Evolutionary conservation across 2,113 vertebrate genomes (phyloP).

Genomic region (Paratilapia polleni): DNA sequence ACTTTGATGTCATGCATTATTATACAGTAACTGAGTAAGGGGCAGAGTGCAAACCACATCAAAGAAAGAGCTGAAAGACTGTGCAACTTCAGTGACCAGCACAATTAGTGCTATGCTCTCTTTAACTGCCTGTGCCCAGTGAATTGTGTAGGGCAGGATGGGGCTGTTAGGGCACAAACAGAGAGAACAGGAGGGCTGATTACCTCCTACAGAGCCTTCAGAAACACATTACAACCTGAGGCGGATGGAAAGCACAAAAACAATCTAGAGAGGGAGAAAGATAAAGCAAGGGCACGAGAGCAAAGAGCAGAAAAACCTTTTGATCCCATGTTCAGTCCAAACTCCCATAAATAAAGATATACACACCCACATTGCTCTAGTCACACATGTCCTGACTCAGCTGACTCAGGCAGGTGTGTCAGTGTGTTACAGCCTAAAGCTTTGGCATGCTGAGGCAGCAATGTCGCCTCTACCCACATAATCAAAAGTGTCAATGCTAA

Average conservation of each 20-base stretch:
- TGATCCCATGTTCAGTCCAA: slow-evolving; percentile 18
- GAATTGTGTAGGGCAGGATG: slow-evolving; percentile 14
- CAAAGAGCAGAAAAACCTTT: slow-evolving; percentile 3
- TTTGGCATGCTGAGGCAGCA: slow-evolving; percentile 55
- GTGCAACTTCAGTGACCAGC: slow-evolving; percentile 42
- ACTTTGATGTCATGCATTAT: slow-evolving; percentile 51
- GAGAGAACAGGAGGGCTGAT: slow-evolving; percentile 19
- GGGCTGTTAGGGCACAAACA: slow-evolving; percentile 45
- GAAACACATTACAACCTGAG: slow-evolving; percentile 18
- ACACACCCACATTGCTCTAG: slow-evolving; percentile 46
- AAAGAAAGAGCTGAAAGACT: slow-evolving; percentile 32
- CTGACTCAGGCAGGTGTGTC: slow-evolving; percentile 71
- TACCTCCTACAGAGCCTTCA: slow-evolving; percentile 28
- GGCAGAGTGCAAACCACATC: slow-evolving; percentile 30
- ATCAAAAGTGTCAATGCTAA: slow-evolving; percentile 42
- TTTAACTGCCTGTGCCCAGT: slow-evolving; percentile 36
- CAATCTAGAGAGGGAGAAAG: neutral
- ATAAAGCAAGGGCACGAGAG: slow-evolving; percentile 1
- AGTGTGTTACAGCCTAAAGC: slow-evolving; percentile 45
- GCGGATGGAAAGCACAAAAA: slow-evolving; percentile 27
- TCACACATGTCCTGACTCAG: slow-evolving; percentile 50
- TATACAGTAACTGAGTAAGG: slow-evolving; percentile 36
- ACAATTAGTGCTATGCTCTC: slow-evolving; percentile 43
- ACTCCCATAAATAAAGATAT: slow-evolving; percentile 32
- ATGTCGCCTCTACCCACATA: slow-evolving; percentile 21